Evolutionary conservation across 2,888 invertebrate species (phyloP), one percentile per base, ranked within the genome.

Genomic region (Troglohyphantes excavatus): DNA sequence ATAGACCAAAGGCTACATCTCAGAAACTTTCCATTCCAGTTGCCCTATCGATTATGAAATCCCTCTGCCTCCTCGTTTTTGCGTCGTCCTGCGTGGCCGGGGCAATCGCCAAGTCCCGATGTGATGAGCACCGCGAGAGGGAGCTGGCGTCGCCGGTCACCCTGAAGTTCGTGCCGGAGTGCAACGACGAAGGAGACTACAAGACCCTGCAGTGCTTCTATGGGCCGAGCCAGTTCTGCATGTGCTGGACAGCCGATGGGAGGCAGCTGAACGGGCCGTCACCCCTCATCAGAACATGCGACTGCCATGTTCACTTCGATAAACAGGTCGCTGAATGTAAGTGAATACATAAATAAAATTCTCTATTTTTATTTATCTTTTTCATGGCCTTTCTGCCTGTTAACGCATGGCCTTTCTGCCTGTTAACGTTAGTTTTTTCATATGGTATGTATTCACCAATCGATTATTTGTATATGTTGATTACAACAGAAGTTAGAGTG

Each of bases 41-140:
- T 3, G 33, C 19, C 29, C 65, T n/a, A 13, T 23, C 65, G 13
- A 65, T 23, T 13, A 68, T 68, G 68, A 33, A 33, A 33, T 61
- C 27, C 29, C 26, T 76, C n/a, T n/a, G n/a, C 11, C n/a, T 59
- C 29, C 29, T 33, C 17, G 29, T 76, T 6, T 13, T 72, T 2
- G 75, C 29, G 0, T 7, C 29, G 9, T 61, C 27, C 29, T 76
- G 75, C 61, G 1, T 59, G 11, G 61, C 29, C 9, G 61, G 59
- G 9, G 65, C 53, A 0, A 7, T 67, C 61, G 88, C 88, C 43
- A 27, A 63, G 46, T 43, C 87, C 17, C 26, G 39, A 6, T 87
- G 87, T 27, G 79, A 87, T 26, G 76, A 79, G 21, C 79, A 87
- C 63, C 79, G 87, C 2, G 59, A 81, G 21, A 19, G 79, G n/a